Conservation (phyloP, 30 jellyfish, hydroid and myxozoan species). For the Sanderia malayensis region DNA sequence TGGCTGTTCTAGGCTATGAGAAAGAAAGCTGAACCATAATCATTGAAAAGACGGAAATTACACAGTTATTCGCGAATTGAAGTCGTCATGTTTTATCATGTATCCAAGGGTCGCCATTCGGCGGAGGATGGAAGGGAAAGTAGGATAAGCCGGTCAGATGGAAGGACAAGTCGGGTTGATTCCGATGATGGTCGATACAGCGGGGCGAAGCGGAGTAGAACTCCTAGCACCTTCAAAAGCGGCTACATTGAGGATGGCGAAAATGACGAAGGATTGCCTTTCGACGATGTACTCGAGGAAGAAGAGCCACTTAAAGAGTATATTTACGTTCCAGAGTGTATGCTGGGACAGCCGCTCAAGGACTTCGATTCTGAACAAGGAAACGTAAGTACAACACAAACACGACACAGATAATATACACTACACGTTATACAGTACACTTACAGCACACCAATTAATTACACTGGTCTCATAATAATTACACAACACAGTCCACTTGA, state of each 20-base stretch:
- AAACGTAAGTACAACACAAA: conserved; percentile 86
- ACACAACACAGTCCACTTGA: too few species aligned
- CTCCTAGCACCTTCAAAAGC: conserved; percentile 76
- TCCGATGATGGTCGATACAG: conserved; percentile 69
- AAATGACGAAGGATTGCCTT: conserved; percentile 36
- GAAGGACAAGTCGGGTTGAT: conserved; percentile 64
- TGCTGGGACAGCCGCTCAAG: conserved; percentile 95
- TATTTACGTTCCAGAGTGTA: conserved; percentile 84
- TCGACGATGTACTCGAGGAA: conserved; percentile 55
- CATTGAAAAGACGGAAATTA: too few species aligned
- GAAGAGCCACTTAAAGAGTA: conserved; percentile 62
- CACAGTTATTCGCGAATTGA: too few species aligned
- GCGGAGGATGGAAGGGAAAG: conserved; percentile 74
- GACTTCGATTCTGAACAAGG: conserved; percentile 93
- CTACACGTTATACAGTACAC: too few species aligned
- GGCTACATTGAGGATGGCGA: conserved; percentile 65
- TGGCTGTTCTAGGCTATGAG: too few species aligned
- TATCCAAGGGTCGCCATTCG: conserved; percentile 67
- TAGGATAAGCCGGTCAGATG: conserved; percentile 79
- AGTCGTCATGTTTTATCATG: conserved; percentile 93
- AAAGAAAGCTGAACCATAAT: too few species aligned
- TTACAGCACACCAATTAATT: too few species aligned
- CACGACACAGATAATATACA: too few species aligned
- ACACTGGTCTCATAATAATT: too few species aligned
- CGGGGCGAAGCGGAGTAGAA: conserved; percentile 53